Evolutionary conservation across 2,888 invertebrate species (phyloP).

Genomic region (Allacma fusca): DNA sequence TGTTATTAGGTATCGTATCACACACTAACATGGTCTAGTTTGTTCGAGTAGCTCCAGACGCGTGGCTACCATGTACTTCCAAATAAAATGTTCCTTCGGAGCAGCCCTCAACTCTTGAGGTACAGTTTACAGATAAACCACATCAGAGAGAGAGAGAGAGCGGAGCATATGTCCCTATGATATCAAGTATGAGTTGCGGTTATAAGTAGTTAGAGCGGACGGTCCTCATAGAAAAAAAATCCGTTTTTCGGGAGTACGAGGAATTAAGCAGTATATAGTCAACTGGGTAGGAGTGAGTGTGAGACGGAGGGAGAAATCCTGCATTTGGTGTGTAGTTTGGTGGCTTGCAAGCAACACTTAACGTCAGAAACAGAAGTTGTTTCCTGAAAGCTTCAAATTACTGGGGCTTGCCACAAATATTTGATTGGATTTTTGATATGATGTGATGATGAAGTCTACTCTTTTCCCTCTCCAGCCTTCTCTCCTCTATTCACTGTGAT

Average conservation of each 20-base stretch:
- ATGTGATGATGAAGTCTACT: slow-evolving; percentile 38
- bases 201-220: too few species aligned
- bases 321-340: slow-evolving; percentile 29
- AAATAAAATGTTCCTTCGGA: too few species aligned
- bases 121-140: too few species aligned
- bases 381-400: slow-evolving; percentile 50
- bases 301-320: slow-evolving; percentile 12
- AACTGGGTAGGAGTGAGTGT: slow-evolving; percentile 10
- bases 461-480: slow-evolving; percentile 12
- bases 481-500: not conserved
- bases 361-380: slow-evolving; percentile 53
- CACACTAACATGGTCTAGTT: slow-evolving; percentile 14
- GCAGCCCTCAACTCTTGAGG: too few species aligned
- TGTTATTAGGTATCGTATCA: not conserved
- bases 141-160: too few species aligned
- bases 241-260: not conserved
- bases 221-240: too few species aligned
- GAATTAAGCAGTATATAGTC: slow-evolving; percentile 5
- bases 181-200: too few species aligned
- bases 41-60: not conserved
- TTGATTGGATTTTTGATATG: slow-evolving; percentile 58
- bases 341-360: slow-evolving; percentile 49
- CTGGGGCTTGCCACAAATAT: slow-evolving; percentile 57
- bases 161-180: too few species aligned
- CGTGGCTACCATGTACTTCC: too few species aligned